Conservation (phyloP, 2,113 vertebrate species). For the Notarius lentiginosus region DNA sequence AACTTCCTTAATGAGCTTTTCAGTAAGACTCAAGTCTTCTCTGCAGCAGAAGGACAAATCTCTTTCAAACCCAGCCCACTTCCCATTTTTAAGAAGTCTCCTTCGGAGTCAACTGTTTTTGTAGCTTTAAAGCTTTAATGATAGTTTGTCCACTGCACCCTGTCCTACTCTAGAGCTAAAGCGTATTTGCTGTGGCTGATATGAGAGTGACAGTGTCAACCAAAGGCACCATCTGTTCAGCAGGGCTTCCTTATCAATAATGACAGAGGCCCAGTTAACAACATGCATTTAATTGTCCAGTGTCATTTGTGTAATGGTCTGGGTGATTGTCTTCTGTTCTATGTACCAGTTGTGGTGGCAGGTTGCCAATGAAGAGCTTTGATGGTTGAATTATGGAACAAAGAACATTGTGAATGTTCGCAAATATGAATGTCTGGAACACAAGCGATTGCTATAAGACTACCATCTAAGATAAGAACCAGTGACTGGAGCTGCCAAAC, state of each 20-base stretch:
- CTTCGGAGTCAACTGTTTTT: background rate
- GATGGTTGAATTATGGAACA: background rate
- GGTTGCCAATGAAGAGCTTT: background rate
- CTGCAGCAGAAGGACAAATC: background rate
- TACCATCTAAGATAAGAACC: background rate
- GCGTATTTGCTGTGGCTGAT: conserved; percentile 23
- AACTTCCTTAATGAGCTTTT: background rate
- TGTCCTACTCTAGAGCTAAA: conserved; percentile 1
- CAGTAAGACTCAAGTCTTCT: background rate
- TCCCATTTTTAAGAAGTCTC: background rate
- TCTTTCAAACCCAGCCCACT: background rate
- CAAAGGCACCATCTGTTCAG: conserved; percentile 44
- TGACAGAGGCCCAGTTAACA: conserved; percentile 9
- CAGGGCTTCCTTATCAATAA: conserved; percentile 35
- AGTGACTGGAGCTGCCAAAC: too few species aligned
- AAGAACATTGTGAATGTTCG: background rate
- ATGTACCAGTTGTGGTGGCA: background rate
- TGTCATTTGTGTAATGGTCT: conserved; percentile 36
- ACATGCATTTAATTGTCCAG: conserved; percentile 45
- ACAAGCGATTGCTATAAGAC: background rate
- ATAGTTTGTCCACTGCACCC: background rate
- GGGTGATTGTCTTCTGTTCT: conserved; percentile 28
- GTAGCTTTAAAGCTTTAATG: conserved; percentile 15
- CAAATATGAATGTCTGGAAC: background rate
- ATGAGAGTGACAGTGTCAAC: conserved; percentile 23